Percentiles rank a stretch among this genome's conserved stretches.
Conservation (phyloP, 2,888 invertebrate genomes). For the Tenthredo scrophulariae region DNA sequence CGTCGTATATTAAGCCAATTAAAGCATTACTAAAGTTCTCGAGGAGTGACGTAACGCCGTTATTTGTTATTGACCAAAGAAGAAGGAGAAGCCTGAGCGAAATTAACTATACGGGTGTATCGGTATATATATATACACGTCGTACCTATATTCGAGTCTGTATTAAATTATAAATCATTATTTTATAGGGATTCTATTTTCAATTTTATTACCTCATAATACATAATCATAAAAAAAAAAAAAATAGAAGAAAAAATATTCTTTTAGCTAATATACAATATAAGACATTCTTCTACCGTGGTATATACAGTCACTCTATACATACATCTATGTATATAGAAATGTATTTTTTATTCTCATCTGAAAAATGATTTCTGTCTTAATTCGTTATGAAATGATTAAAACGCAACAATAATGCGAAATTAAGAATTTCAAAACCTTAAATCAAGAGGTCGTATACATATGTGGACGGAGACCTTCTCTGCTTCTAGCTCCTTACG, state of each 20-base stretch:
- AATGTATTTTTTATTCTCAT: background rate
- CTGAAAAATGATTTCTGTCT: too few species aligned
- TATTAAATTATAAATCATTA: constrained; percentile 26
- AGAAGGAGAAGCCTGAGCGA: background rate
- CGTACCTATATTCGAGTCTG: background rate
- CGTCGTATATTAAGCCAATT: constrained; percentile 30
- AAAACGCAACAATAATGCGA: too few species aligned
- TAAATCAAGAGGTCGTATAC: too few species aligned
- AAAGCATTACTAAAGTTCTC: constrained; percentile 34
- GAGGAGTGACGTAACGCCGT: constrained; percentile 21
- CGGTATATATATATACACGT: background rate
- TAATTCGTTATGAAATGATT: too few species aligned
- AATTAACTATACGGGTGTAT: background rate
- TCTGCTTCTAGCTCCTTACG: too few species aligned
- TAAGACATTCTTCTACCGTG: too few species aligned
- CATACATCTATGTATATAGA: too few species aligned
- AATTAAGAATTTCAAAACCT: too few species aligned
- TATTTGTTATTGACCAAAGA: constrained; percentile 13
- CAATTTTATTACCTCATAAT: background rate
- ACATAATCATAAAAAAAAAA: background rate
- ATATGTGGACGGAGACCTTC: too few species aligned
- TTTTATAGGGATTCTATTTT: constrained; percentile 11
- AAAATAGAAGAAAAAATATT: background rate
- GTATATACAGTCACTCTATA: too few species aligned
- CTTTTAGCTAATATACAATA: too few species aligned